Base-by-base conservation (phyloP, 2,797 vertebrate species). In the Hypotaenidia okinawae region DNA sequence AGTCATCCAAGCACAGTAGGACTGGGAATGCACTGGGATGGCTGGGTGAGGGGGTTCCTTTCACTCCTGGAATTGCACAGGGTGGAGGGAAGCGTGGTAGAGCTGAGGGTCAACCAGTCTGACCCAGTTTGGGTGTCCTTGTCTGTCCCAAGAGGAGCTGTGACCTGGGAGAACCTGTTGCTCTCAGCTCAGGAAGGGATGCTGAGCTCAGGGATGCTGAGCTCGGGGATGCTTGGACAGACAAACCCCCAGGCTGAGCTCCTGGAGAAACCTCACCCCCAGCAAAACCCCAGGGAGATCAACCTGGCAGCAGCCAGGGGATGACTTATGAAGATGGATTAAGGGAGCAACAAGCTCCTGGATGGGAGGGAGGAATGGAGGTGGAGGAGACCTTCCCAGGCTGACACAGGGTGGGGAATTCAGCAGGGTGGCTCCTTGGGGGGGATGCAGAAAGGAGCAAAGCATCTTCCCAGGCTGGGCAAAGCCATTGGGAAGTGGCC, bases 1-100 rank as follows among this genome's bases (percentile, higher is more conserved):
- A 14, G 5, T 16, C 1, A 0, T 9, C 11, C 35, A 28, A 35
- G 39, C 1, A 8, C 9, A 7, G 24, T 2, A 30, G 57, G 61
- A 24, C 11, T 54, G 12, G 27, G 22, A 84, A 58, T 1, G 9
- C n/a, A 23, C 9, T 11, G 17, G 12, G 59, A 39, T 8, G 13
- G 35, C 19, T 73, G 73, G 17, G 28, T 0, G 3, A 77, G 10
- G 28, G 28, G 14, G 16, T 16, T 39, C 33, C 25, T 64, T 64
- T 33, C 9, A 17, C 49, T 51, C 41, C 55, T 35, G 41, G 22
- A 33, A n/a, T 41, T 13, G 6, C 3, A 5, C 64, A 16, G 16
- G 18, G 27, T 39, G 11, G 49, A 61, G 27, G 23, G 23, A 63
- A 25, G 51, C 8, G 8, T 2, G 70, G 27, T 11, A 27, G 55